A percentile compares a stretch with the other conserved stretches of the same genome.
Conservation (phyloP, 2,113 vertebrate genomes). For the Rhinoderma darwinii region DNA sequence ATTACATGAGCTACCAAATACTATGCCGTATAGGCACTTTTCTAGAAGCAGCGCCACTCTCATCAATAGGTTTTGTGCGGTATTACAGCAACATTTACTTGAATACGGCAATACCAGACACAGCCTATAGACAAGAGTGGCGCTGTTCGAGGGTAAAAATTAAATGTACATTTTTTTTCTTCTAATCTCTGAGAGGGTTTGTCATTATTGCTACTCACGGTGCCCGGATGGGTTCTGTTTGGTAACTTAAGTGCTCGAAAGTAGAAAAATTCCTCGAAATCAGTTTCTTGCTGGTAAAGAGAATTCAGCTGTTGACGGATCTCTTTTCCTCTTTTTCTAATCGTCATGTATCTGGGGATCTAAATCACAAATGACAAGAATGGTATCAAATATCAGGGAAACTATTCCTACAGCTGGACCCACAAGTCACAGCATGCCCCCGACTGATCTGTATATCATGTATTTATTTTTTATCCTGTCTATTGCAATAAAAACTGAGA, state of each 20-base stretch:
- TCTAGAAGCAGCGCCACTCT: background rate
- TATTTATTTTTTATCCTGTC: no score
- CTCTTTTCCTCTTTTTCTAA: conserved; percentile 75
- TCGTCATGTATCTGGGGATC: conserved; percentile 73
- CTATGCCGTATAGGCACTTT: background rate
- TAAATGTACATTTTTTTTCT: no score
- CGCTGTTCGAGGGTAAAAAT: no score
- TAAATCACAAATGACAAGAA: conserved; percentile 58
- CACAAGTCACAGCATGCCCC: background rate
- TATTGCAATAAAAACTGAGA: no score
- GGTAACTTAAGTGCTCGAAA: conserved; percentile 79
- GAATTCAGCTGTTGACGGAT: conserved; percentile 73
- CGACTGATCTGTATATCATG: no score
- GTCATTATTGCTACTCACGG: conserved; percentile 69
- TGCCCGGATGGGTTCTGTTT: conserved; percentile 85
- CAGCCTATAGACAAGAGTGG: background rate
- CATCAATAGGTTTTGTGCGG: background rate
- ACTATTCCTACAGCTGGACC: background rate
- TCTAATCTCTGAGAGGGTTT: no score
- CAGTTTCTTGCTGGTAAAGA: conserved; percentile 69
- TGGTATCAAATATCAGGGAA: background rate
- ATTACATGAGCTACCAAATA: background rate
- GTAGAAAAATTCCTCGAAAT: conserved; percentile 81
- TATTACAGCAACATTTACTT: background rate
- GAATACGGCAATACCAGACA: background rate